Evolutionary conservation across 2,888 invertebrate species (phyloP), one percentile per base, ranked within the genome.

Genomic region (Thymelicus lineola): DNA sequence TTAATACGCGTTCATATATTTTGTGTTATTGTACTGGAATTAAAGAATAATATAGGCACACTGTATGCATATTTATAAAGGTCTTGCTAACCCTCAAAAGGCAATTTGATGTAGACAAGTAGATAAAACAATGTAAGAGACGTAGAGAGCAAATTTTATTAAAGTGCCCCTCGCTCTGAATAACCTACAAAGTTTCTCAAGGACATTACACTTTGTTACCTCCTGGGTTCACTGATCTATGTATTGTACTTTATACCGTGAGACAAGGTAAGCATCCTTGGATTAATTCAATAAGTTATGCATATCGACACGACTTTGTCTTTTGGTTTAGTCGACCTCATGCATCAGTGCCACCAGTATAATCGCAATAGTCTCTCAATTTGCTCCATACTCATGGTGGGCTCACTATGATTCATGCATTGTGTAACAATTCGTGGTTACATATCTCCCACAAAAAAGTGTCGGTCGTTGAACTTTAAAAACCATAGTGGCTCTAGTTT

Each of bases 401-500:
- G 12, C 48, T 17, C 12, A n/a, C 14, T n/a, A 7, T 35, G 14
- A 6, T 36, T 2, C 12, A 15, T 36, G 50, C 6, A 17, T 63
- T 36, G 35, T 36, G 15, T 50, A 53, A 36, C 7, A 42, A n/a
- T 53, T 3, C 35, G n/a, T 28, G n/a, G 48, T 45, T 61, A 46
- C 7, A 15, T 50, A 50, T 50, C 15, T 42, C 42, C 42, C 17
- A 17, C 15, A 50, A 17, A 35, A 68, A 58, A 53, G 57, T 57
- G 68, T 70, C 65, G 86, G 83, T 86, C 85, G 81, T 72, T 80
- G 85, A 83, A 84, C 85, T 82, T 73, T 77, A 67, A 74, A 75
- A 81, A 77, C 78, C 75, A 77, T 80, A 80, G 79, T 75, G 80
- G 75, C 79, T 82, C 77, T 83, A 79, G 81, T 87, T 84, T 84